Conservation (phyloP, 2,113 vertebrate species). For the Pimephales promelas region DNA sequence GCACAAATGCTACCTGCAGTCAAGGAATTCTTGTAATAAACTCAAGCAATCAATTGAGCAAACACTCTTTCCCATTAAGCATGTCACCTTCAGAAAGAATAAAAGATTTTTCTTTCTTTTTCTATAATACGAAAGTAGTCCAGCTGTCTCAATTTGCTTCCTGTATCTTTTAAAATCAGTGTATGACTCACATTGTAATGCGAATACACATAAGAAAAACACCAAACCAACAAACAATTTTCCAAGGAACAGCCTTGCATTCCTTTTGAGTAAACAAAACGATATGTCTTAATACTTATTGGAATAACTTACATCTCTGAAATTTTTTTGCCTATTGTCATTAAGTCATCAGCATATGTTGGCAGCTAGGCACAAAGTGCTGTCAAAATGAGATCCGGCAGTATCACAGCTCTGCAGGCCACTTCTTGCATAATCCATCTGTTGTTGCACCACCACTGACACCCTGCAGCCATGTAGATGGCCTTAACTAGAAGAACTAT, state of each 20-base stretch:
- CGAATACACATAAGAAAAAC: not conserved
- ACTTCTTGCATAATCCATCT: slow-evolving; percentile 8
- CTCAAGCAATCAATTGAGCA: not conserved
- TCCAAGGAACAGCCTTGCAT: slow-evolving; percentile 12
- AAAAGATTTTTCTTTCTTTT: not conserved
- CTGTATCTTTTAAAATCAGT: not conserved
- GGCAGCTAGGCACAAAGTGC: not conserved
- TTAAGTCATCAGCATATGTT: not conserved
- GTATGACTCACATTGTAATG: not conserved
- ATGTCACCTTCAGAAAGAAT: not conserved
- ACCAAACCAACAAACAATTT: slow-evolving; percentile 27
- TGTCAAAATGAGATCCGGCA: not conserved
- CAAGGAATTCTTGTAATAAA: not conserved
- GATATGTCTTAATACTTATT: not conserved
- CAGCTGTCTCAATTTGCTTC: not conserved
- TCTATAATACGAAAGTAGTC: not conserved
- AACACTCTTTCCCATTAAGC: not conserved
- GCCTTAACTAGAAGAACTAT: slow-evolving; percentile 4
- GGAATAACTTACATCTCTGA: not conserved
- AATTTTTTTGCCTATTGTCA: no score
- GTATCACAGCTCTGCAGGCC: not conserved
- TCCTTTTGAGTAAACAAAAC: not conserved
- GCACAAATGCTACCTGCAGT: not conserved
- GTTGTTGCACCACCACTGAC: not conserved
- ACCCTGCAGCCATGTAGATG: slow-evolving; percentile 5